Conservation (phyloP, 2,113 vertebrate genomes). For the Acrocephalus kingi region DNA sequence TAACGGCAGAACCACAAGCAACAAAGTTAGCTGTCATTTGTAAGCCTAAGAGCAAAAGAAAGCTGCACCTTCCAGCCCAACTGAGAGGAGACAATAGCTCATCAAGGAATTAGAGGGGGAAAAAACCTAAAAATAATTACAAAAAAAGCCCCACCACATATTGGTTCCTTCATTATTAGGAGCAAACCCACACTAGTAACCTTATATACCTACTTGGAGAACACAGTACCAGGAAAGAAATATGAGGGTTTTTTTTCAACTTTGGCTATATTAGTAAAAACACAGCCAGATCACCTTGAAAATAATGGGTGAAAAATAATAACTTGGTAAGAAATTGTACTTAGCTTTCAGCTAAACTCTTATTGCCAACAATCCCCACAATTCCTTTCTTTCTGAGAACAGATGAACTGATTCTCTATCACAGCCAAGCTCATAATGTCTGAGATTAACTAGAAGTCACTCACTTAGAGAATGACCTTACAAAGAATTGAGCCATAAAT, state of each 20-base stretch:
- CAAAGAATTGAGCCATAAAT: conserved; percentile 36
- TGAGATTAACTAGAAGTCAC: conserved; percentile 23
- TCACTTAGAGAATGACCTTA: conserved; percentile 42
- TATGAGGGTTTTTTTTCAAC: rapidly evolving
- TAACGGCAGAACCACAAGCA: conserved; percentile 27
- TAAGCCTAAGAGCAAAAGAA: not conserved
- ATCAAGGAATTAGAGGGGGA: not conserved
- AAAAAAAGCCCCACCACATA: rapidly evolving
- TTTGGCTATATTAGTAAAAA: not conserved
- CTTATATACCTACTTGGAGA: not conserved
- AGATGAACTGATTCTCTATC: not conserved
- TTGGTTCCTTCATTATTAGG: not conserved
- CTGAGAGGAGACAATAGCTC: not conserved
- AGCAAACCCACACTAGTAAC: not conserved
- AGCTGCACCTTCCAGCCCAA: not conserved
- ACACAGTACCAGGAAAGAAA: not conserved
- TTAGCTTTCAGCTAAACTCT: not conserved
- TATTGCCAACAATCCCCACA: not conserved
- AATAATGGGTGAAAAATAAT: not conserved
- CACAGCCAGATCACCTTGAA: not conserved
- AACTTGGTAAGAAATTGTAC: not conserved
- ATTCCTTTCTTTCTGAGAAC: not conserved
- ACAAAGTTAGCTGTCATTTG: not conserved
- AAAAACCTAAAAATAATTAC: not conserved
- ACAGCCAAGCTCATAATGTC: not conserved